Percentiles rank a stretch among this genome's conserved stretches.
Conservation (phyloP, 2,113 vertebrate species). For the Hydropotes inermis region DNA sequence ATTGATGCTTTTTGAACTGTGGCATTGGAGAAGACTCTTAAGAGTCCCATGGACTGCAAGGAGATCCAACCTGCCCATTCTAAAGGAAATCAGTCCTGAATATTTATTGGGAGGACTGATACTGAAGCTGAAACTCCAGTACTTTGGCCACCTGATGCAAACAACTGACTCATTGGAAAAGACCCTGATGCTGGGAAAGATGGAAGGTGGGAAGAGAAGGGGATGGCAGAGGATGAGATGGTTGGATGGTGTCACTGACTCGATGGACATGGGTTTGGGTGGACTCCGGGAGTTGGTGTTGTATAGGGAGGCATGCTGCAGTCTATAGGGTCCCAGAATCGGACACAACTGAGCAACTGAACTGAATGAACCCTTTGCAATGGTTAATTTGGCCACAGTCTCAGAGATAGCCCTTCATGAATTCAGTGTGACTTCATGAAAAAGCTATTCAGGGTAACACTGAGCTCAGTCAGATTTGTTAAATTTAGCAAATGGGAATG, state of each 20-base stretch:
- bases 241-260: neutral
- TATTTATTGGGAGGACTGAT: neutral
- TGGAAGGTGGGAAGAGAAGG: neutral
- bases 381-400: neutral
- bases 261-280: neutral
- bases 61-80: neutral
- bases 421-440: neutral
- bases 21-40: neutral
- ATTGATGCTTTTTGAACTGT: neutral
- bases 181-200: neutral
- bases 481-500: neutral
- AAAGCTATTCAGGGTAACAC: neutral
- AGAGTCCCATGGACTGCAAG: neutral
- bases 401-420: neutral
- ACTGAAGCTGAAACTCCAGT: neutral
- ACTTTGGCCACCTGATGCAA: fast-evolving
- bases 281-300: neutral
- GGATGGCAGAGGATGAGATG: neutral
- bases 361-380: neutral
- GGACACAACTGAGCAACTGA: fast-evolving
- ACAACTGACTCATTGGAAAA: neutral
- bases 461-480: neutral
- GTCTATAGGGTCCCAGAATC: neutral
- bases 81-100: neutral
- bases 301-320: neutral